Evolutionary conservation across 2,888 invertebrate species (phyloP).

Genomic region (Atethmia centrago): DNA sequence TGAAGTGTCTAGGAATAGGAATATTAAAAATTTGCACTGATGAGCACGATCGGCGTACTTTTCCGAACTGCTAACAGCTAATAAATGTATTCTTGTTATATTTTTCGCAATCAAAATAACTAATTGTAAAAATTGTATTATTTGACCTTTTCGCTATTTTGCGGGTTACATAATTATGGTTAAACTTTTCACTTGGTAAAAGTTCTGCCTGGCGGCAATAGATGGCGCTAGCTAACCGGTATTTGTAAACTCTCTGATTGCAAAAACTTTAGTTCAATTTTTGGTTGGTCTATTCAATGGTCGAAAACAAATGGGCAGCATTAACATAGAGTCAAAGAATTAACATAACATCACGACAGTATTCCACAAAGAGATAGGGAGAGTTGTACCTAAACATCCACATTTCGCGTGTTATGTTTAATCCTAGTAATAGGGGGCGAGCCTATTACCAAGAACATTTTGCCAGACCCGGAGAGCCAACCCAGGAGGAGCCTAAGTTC

Average conservation of each 20-base stretch:
- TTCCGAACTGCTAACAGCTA: not conserved
- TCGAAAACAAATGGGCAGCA: not conserved
- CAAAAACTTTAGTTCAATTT: not conserved
- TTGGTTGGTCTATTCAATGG: not conserved
- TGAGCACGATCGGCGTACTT: not conserved
- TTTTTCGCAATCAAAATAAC: not conserved
- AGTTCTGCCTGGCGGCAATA: constrained; percentile 26
- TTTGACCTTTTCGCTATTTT: not conserved
- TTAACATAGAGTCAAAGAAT: not conserved
- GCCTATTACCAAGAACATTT: too few species aligned
- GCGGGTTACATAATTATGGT: too few species aligned
- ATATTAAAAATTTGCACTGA: constrained; percentile 15
- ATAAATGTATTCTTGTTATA: not conserved
- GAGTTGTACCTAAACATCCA: not conserved
- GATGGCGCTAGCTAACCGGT: constrained; percentile 47
- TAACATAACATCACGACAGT: too few species aligned
- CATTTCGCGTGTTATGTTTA: too few species aligned
- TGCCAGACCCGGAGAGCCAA: not conserved
- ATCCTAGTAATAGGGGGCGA: not conserved
- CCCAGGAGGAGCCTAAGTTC: not conserved
- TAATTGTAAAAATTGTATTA: not conserved
- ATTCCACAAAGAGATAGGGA: not conserved
- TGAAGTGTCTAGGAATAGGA: not conserved
- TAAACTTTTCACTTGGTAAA: not conserved
- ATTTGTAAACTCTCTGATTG: not conserved